Evolutionary conservation across 2,797 vertebrate genomes (phyloP), one percentile per base, ranked within the genome.

Genomic region (Poecilia gillii): DNA sequence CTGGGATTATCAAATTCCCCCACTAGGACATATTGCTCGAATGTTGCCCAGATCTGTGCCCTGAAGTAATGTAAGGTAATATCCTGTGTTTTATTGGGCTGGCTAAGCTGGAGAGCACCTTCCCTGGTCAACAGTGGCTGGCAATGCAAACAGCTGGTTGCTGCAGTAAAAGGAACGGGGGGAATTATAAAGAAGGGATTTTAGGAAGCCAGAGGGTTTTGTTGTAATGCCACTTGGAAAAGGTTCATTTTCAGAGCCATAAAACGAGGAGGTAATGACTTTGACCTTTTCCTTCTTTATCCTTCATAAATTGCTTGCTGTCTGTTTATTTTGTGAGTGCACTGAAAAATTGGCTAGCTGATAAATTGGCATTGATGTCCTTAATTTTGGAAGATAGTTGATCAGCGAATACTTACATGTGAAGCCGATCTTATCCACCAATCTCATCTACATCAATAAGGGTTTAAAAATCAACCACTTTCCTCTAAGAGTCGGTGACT

Each of bases 1-100:
- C 73, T 79, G 7, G 41, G 70, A 81, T 80, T 46, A 77, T 82
- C 6, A 83, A 74, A 53, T 73, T 41, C 47, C 36, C 49, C 49
- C 31, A 62, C 25, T 0, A 18, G 45, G 72, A 77, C 4, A 25
- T 33, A 45, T 77, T 73, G 36, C 47, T 71, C 46, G 23, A 74
- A 18, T 53, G 3, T 72, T 76, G 12, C 1, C 72, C 16, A 20
- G 53, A 78, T 46, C 3, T 39, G 9, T 4, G 2, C 20, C 39
- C 41, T 51, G 6, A 73, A 36, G 59, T 72, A 20, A 16, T 45
- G 16, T 8, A 72, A n/a, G 46, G 33, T 36, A 53, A 76, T 72
- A 39, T 47, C 33, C 14, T 11, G 20, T 16, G 11, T 59, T 46
- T 64, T 66, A 31, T 8, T 83, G 49, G 36, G 6, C 12, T 0